Percentiles rank a stretch among this genome's conserved stretches.
Evolutionary conservation across 2,888 invertebrate genomes (phyloP).

Genomic region (Drosophila rubida): DNA sequence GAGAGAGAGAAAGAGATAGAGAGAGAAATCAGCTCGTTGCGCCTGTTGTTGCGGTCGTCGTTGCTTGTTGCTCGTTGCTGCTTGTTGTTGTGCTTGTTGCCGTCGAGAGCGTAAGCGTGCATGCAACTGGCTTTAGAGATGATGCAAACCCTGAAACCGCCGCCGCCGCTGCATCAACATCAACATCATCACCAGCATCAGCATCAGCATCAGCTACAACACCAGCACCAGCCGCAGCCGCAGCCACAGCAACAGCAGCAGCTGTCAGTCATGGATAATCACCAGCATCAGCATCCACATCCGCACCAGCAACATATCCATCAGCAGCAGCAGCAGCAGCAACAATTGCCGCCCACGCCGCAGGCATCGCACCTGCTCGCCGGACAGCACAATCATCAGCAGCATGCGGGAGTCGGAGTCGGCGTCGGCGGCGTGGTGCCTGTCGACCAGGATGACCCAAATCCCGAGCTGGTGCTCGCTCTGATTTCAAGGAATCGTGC

Average conservation of each 20-base stretch:
- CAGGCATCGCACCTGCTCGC: conserved; percentile 73
- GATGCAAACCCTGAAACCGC: conserved; percentile 84
- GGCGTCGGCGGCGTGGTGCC: conserved; percentile 40
- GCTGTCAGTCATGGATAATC: conserved; percentile 78
- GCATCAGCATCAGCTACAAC: conserved; percentile 42
- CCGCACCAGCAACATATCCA: conserved; percentile 65
- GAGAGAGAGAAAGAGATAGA: not conserved
- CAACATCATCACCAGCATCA: conserved; percentile 66
- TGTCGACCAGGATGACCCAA: conserved; percentile 87
- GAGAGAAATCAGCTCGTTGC: not conserved
- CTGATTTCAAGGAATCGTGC: conserved; percentile 94
- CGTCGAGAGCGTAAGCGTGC: conserved; percentile 32
- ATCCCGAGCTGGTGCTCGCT: conserved; percentile 93
- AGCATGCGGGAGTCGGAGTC: conserved; percentile 20
- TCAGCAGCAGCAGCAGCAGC: conserved; percentile 56
- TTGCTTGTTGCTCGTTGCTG: conserved; percentile 3
- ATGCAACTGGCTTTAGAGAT: conserved; percentile 81
- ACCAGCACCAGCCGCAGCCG: conserved; percentile 44
- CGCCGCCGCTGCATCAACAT: conserved; percentile 78
- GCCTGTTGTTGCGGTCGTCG: conserved; percentile 1
- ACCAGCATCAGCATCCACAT: conserved; percentile 58
- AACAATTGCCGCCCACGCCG: conserved; percentile 74
- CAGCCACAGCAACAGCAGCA: conserved; percentile 63
- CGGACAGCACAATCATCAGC: conserved; percentile 64
- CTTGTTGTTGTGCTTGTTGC: conserved; percentile 4